Evolutionary conservation across 2,888 invertebrate species (phyloP), one percentile per base, ranked within the genome.

Genomic region (Xylota sylvarum): DNA sequence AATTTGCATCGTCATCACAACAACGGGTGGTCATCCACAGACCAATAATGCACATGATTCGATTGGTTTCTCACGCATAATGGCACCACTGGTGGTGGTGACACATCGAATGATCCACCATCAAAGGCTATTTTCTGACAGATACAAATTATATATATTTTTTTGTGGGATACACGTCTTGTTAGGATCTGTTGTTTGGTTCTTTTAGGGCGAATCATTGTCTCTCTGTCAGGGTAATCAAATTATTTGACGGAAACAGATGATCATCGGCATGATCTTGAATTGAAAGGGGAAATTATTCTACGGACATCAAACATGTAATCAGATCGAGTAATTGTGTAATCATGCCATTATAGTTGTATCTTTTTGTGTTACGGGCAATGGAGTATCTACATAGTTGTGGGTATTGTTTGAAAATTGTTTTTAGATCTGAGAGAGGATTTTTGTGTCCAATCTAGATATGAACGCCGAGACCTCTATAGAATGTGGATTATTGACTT

Each of bases 81-180:
- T 84, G 64, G 74, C 74, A 82, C 82, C 67, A 64, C 40, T 82
- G 73, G 76, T 86, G 82, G 86, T 69, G 82, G 86, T 86, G 86
- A 86, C 86, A 86, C 82, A 86, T 62, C 70, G 23, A 37, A 48
- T 48, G 48, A 67, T 69, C 50, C 43, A 43, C 80, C 80, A 43
- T 77, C 76, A 60, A 55, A 78, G 60, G 19, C n/a, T 23, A 17
- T 14, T 32, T 55, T 85, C 76, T 77, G 85, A 85, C 85, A 85
- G 81, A 72, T 81, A 85, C 72, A 85, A 85, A 81, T 85, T 85
- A 72, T 72, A 48, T 85, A 72, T 72, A 48, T 50, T 32, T 32
- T 14, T 40, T n/a, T 48, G 10, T 9, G 19, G 10, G 1, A 9
- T 3, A 58, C 9, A 32, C 9, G 14, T 48, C 74, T 62, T 64